Conservation (phyloP, 2,113 vertebrate genomes). For the Tautogolabrus adspersus region DNA sequence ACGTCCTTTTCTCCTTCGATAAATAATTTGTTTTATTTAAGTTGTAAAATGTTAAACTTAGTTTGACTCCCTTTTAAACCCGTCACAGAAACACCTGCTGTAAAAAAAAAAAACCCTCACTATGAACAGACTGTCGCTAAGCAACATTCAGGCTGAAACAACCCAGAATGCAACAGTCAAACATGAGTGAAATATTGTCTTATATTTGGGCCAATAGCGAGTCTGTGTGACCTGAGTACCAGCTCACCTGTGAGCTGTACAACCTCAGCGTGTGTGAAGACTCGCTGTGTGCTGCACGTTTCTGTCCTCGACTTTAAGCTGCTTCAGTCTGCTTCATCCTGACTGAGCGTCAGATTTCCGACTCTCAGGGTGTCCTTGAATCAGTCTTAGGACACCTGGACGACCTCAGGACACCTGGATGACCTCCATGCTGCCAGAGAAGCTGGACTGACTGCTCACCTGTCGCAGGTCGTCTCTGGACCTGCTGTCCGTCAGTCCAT, state of each 20-base stretch:
- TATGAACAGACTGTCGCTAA: not conserved
- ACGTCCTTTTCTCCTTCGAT: too few species aligned
- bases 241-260: not conserved
- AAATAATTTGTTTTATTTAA: too few species aligned
- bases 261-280: too few species aligned
- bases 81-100: not conserved
- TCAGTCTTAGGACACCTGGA: conserved; percentile 91
- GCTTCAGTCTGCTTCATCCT: not conserved
- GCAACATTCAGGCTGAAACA: not conserved
- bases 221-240: not conserved
- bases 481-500: conserved; percentile 85
- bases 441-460: conserved; percentile 90
- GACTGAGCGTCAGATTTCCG: not conserved
- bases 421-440: conserved; percentile 97
- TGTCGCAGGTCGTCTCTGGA: conserved; percentile 90
- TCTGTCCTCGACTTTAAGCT: not conserved
- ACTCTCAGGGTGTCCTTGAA: not conserved
- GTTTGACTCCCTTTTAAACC: too few species aligned
- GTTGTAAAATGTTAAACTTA: too few species aligned
- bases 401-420: conserved; percentile 97
- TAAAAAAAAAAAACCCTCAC: not conserved
- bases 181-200: not conserved
- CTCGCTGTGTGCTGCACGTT: not conserved
- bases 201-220: not conserved
- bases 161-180: not conserved